A percentile compares a stretch with the other conserved stretches of the same genome.
These are phyloP conservation scores for Rhabdornis inornatus DNA, from an alignment of 2,113 vertebrate species.

Conservation along the genomic window DNA sequence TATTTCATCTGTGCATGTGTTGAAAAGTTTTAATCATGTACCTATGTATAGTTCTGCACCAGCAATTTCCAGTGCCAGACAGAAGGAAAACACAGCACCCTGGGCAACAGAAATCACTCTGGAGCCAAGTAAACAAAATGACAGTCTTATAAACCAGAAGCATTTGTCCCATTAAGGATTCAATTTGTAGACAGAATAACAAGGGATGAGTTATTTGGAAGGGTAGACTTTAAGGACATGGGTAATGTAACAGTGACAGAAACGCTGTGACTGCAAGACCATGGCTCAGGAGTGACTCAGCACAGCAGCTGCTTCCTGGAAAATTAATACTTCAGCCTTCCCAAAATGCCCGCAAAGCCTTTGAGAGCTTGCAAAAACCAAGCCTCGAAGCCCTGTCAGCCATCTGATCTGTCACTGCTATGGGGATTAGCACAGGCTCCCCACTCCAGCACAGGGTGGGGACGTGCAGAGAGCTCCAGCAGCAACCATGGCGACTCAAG, in stretches of 20 bases:
- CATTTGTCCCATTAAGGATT: background rate
- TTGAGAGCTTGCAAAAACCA: background rate
- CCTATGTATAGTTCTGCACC: background rate
- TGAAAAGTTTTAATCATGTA: background rate
- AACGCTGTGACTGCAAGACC: background rate
- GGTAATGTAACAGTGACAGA: background rate
- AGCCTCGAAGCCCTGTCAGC: background rate
- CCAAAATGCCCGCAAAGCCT: background rate
- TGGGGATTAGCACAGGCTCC: background rate
- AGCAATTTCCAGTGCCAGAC: background rate
- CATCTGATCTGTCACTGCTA: background rate
- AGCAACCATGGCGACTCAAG: accelerated
- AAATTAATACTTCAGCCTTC: background rate
- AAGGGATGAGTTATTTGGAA: background rate
- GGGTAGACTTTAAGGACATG: background rate
- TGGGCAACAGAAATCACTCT: background rate
- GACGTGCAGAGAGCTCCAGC: background rate
- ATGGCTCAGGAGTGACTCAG: background rate
- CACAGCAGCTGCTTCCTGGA: constrained; percentile 33
- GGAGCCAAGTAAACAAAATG: background rate
- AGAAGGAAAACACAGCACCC: background rate
- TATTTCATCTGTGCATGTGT: background rate
- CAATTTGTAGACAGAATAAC: background rate
- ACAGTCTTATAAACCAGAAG: background rate
- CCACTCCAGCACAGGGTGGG: accelerated